Percentiles rank a stretch among this genome's conserved stretches.
Conservation (phyloP, 1,140 invertebrate species). For the Drosophila ficusphila region DNA sequence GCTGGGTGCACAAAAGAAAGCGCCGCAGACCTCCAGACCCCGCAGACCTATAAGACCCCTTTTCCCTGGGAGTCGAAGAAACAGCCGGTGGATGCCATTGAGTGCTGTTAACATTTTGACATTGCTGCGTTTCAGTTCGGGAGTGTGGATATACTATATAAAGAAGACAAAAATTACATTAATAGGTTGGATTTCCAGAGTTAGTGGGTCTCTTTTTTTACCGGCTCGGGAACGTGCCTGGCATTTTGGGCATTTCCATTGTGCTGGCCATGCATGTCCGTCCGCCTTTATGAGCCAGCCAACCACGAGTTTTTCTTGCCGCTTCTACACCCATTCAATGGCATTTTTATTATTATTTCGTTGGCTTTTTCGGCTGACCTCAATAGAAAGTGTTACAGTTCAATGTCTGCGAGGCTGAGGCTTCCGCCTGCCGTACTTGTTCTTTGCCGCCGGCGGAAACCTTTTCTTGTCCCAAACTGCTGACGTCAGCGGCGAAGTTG, state of each 20-base stretch:
- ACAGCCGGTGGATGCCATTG: conserved; percentile 38
- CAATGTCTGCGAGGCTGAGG: conserved; percentile 64
- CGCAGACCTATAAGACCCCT: conserved; percentile 24
- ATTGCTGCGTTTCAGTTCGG: conserved; percentile 64
- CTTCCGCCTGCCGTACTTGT: conserved; percentile 48
- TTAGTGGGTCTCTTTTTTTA: conserved; percentile 35
- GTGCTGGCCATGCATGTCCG: conserved; percentile 68
- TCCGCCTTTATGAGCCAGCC: conserved; percentile 63
- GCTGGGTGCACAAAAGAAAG: conserved; percentile 70
- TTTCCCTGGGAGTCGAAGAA: conserved; percentile 1
- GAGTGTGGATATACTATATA: conserved; percentile 39
- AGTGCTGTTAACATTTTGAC: conserved; percentile 74
- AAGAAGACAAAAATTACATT: conserved; percentile 50
- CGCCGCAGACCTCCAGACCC: conserved; percentile 44
- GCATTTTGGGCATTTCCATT: conserved; percentile 59
- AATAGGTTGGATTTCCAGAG: conserved; percentile 61
- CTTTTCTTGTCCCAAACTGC: conserved; percentile 19
- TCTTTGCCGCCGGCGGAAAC: conserved; percentile 10
- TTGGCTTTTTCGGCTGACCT: conserved; percentile 50
- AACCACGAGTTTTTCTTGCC: conserved; percentile 31
- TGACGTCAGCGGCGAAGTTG: conserved; percentile 27
- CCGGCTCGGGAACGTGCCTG: conserved; percentile 49
- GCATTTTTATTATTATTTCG: conserved; percentile 65
- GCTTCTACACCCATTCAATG: conserved; percentile 72
- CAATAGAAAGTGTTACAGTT: conserved; percentile 82